A percentile compares a stretch with the other conserved stretches of the same genome.
phyloP scores from a whole-genome alignment of 2,113 vertebrate species.

The Tragelaphus imberbis region DNA sequence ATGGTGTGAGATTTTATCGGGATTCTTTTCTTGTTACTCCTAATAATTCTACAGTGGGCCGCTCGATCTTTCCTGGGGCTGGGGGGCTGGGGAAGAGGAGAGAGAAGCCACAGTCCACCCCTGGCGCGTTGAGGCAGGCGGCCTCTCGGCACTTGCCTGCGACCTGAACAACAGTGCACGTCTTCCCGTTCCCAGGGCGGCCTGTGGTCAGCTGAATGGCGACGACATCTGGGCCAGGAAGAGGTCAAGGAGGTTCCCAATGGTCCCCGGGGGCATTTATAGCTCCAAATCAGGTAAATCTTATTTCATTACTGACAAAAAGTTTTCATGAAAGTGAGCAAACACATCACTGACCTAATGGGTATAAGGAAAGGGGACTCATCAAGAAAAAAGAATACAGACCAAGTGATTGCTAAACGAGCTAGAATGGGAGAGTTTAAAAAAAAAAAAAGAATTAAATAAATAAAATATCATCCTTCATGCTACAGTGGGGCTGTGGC shows the following conservation, averaged over 20 bases:
- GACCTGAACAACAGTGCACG: neutral
- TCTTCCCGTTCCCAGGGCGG: conserved; percentile 40
- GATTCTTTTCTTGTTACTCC: neutral
- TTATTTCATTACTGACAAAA: neutral
- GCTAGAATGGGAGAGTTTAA: neutral
- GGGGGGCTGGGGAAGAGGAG: neutral
- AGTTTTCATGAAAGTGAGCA: neutral
- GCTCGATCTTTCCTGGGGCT: neutral
- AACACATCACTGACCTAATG: neutral
- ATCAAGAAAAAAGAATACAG: neutral
- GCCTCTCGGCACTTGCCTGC: neutral
- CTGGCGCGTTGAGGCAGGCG: neutral
- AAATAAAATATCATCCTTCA: conserved; percentile 64
- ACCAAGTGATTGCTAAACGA: neutral
- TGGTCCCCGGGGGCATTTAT: conserved; percentile 84
- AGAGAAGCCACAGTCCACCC: neutral
- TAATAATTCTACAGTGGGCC: neutral
- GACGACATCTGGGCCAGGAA: conserved; percentile 26
- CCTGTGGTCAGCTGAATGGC: conserved; percentile 12
- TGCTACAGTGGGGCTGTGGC: conserved; percentile 58
- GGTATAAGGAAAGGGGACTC: neutral
- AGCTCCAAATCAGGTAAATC: conserved; percentile 83
- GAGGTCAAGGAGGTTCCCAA: conserved; percentile 77
- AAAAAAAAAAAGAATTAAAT: conserved; percentile 50
- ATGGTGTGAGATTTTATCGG: neutral